Base-by-base conservation (phyloP, 2,888 invertebrate species). In the Ganaspis brasiliensis region DNA sequence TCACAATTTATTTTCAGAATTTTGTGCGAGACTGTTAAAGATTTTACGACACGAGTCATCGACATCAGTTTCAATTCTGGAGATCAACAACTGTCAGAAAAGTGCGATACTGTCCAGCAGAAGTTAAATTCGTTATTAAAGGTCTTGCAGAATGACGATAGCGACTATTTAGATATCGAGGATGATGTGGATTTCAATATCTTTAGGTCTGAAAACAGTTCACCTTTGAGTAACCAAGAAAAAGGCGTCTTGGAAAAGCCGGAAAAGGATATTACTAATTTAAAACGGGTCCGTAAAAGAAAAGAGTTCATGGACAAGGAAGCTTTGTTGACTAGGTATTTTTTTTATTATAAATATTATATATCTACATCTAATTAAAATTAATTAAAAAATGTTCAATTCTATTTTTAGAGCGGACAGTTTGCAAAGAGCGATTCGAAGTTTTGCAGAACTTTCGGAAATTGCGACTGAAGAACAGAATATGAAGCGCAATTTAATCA, bases 401-500 rank as follows among this genome's bases (percentile, higher is more conserved):
- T n/a, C n/a, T n/a, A n/a, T n/a, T n/a, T n/a, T n/a, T n/a, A 91
- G 97, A 73, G 96, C 96, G 19, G 96, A 97, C 89, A 97, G 97
- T 91, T 93, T 97, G 81, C 97, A 97, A 91, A 95, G 96, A 86
- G 97, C 97, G 24, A 95, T 97, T 78, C 93, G 96, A 79, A 95
- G 94, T 89, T 94, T 97, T 55, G 95, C 97, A 70, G 96, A 96
- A 87, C 95, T 96, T 89, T 95, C 96, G 1, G 97, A 97, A 87
- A 94, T 93, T 89, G 94, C 93, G 82, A 94, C 94, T 37, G 95
- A 95, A 85, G 95, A 95, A 85, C 92, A 92, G 80, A 92, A 91
- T 72, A 74, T 45, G 8, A 59, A 31, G 19, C n/a, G 73, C 6
- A 57, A 59, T 56, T 14, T n/a, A 45, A 67, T 45, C 9, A 45